Evolutionary conservation across 2,888 invertebrate species (phyloP).

Genomic region (Troides helena): DNA sequence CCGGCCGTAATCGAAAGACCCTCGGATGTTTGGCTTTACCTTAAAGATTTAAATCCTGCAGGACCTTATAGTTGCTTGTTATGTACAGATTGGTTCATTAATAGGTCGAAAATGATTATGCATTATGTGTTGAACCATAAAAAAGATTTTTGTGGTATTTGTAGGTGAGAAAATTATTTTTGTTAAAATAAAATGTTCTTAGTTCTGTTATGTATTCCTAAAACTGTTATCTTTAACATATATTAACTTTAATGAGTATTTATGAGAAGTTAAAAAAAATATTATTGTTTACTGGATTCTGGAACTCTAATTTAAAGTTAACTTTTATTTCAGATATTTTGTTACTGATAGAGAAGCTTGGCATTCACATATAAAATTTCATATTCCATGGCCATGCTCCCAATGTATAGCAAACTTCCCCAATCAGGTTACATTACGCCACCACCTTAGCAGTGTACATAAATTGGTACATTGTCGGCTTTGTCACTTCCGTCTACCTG

Average conservation of each 20-base stretch:
- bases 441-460: slow-evolving; percentile 58
- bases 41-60: slow-evolving; percentile 69
- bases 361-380: slow-evolving; percentile 61
- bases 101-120: slow-evolving; percentile 66
- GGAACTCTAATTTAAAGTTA: too few species aligned
- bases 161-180: slow-evolving; percentile 53
- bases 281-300: too few species aligned
- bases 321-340: slow-evolving; percentile 62
- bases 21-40: slow-evolving; percentile 70
- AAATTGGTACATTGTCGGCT: slow-evolving; percentile 68
- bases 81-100: slow-evolving; percentile 74
- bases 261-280: too few species aligned
- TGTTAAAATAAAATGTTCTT: background rate
- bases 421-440: slow-evolving; percentile 52
- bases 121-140: slow-evolving; percentile 77
- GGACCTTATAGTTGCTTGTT: slow-evolving; percentile 74
- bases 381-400: slow-evolving; percentile 72
- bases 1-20: slow-evolving; percentile 60
- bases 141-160: slow-evolving; percentile 75
- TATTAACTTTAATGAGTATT: too few species aligned
- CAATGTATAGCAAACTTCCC: slow-evolving; percentile 64
- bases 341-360: slow-evolving; percentile 65
- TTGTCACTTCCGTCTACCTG: slow-evolving; percentile 65
- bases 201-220: background rate
- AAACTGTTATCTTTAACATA: background rate